Evolutionary conservation across 1,140 invertebrate species (phyloP).

Genomic region (Schlechtendalia chinensis): DNA sequence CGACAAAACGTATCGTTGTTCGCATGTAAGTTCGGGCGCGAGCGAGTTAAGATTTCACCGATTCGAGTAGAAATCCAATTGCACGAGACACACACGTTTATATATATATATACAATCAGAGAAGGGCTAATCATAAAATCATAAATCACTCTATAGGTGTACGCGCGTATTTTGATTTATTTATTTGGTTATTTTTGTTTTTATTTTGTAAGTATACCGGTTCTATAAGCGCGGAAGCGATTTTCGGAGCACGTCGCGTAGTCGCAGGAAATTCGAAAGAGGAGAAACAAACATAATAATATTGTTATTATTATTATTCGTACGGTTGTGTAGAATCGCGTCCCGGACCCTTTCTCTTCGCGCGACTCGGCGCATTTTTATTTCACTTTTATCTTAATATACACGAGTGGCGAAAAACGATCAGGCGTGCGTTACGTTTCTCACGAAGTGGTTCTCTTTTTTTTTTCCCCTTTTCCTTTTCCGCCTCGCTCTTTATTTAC

Average conservation of each 20-base stretch:
- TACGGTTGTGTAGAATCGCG: too few relatives aligned
- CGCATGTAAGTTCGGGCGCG: too few relatives aligned
- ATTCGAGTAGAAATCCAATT: slow-evolving; percentile 11
- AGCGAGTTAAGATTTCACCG: background rate
- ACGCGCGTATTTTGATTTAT: too few relatives aligned
- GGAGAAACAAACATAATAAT: background rate
- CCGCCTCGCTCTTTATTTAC: too few relatives aligned
- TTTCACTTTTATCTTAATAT: background rate
- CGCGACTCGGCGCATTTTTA: slow-evolving; percentile 17
- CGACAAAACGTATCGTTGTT: too few relatives aligned
- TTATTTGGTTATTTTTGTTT: too few relatives aligned
- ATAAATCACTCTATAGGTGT: too few relatives aligned
- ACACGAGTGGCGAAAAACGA: slow-evolving; percentile 16
- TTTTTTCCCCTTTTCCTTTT: too few relatives aligned
- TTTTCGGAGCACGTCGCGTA: background rate
- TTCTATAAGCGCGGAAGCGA: background rate
- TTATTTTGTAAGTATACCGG: too few relatives aligned
- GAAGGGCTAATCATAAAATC: too few relatives aligned
- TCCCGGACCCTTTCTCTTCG: slow-evolving; percentile 36
- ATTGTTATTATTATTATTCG: background rate
- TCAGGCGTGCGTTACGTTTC: slow-evolving; percentile 31
- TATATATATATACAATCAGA: too few relatives aligned
- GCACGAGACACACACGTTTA: too few relatives aligned
- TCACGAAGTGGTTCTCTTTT: slow-evolving; percentile 36
- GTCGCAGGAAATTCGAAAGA: slow-evolving; percentile 18